Percentiles rank a stretch among this genome's conserved stretches.
Conservation (phyloP, 1,140 invertebrate genomes). For the Aphelinus atriplicis region DNA sequence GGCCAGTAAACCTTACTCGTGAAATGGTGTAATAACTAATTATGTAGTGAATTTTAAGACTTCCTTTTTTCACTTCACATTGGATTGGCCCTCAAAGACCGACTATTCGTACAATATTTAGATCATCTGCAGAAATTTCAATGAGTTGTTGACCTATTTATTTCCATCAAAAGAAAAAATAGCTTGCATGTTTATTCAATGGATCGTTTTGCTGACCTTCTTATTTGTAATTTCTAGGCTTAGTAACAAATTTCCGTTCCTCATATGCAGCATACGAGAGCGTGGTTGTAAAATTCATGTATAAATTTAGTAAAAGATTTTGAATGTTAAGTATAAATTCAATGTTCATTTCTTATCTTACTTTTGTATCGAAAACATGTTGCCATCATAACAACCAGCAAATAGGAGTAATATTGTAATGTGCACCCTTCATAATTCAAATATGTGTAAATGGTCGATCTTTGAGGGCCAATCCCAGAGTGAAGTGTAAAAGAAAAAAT, state of each 20-base stretch:
- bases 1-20: no score
- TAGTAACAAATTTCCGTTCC: constrained; percentile 75
- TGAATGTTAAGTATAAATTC: no score
- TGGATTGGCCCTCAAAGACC: no score
- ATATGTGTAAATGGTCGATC: no score
- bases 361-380: constrained; percentile 69
- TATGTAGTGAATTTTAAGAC: no score
- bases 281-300: constrained; percentile 56
- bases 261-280: constrained; percentile 68
- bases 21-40: no score
- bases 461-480: no score
- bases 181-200: no score
- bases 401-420: constrained; percentile 50
- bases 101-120: no score
- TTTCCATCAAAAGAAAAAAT: constrained; percentile 5
- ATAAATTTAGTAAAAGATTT: constrained; percentile 13
- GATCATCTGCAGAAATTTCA: constrained; percentile 66
- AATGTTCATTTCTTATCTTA: constrained; percentile 33
- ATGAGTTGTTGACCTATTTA: background rate
- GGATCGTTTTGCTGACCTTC: constrained; percentile 64
- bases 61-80: no score
- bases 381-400: constrained; percentile 77
- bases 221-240: constrained; percentile 71
- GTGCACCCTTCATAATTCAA: no score
- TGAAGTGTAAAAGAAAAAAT: no score